Percentiles rank a stretch among this genome's conserved stretches.
phyloP scores from a whole-genome alignment of 2,797 vertebrate genomes.

The Arnoldichthys spilopterus region DNA sequence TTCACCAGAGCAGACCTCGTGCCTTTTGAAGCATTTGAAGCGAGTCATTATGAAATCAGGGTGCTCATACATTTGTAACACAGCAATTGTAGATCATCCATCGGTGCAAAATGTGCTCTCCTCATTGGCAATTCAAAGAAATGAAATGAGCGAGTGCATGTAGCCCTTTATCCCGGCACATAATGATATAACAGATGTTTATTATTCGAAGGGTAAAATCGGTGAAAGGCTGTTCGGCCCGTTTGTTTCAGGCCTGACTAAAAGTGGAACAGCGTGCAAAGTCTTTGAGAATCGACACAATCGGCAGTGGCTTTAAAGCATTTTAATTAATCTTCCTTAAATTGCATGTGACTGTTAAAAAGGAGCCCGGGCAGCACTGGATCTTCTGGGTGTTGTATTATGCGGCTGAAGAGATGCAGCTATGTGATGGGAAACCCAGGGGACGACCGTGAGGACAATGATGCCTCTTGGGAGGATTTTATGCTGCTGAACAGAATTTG shows the following conservation, averaged over 20 bases:
- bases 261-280: constrained; percentile 69
- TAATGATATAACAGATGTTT: constrained; percentile 76
- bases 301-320: constrained; percentile 68
- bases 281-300: constrained; percentile 71
- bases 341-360: constrained; percentile 73
- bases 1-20: constrained; percentile 77
- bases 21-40: constrained; percentile 74
- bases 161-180: constrained; percentile 75
- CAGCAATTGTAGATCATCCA: constrained; percentile 74
- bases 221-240: constrained; percentile 75
- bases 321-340: constrained; percentile 80
- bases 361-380: constrained; percentile 49
- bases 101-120: constrained; percentile 73
- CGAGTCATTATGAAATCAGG: constrained; percentile 70
- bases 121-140: constrained; percentile 67
- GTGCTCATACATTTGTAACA: constrained; percentile 74
- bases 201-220: constrained; percentile 72
- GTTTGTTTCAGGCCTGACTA: constrained; percentile 69
- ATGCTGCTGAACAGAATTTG: constrained; percentile 83
- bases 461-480: constrained; percentile 81
- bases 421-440: constrained; percentile 78
- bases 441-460: constrained; percentile 81
- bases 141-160: constrained; percentile 60
- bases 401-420: constrained; percentile 75
- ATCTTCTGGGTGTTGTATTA: constrained; percentile 71